phyloP scores from a whole-genome alignment of 2,888 invertebrate species.

The Nomada ferruginata region DNA sequence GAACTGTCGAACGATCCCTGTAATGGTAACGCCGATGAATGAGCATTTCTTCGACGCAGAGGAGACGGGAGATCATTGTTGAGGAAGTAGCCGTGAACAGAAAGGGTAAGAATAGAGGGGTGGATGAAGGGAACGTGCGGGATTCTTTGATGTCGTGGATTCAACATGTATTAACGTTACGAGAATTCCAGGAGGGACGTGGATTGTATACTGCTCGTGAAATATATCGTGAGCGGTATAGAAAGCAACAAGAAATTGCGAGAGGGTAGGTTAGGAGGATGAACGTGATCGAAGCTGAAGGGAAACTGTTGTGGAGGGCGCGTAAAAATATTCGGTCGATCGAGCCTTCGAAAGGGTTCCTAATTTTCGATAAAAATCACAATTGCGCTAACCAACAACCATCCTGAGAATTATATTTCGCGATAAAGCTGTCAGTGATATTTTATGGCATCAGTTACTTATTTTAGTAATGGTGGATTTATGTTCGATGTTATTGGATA shows the following conservation, averaged over 20 bases:
- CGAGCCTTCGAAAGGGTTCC: conserved; percentile 55
- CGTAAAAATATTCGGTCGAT: conserved; percentile 57
- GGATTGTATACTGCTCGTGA: conserved; percentile 65
- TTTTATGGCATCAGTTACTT: not conserved
- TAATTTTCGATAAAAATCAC: conserved; percentile 60
- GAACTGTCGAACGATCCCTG: conserved; percentile 10
- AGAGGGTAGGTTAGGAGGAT: conserved; percentile 10
- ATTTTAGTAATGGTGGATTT: not conserved
- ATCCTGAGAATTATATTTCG: conserved; percentile 40
- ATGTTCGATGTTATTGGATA: not conserved
- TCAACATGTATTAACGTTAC: conserved; percentile 71
- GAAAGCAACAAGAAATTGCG: conserved; percentile 23
- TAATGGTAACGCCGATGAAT: conserved; percentile 28
- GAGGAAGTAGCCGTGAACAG: conserved; percentile 34
- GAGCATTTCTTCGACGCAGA: conserved; percentile 30
- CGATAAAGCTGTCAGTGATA: conserved; percentile 3
- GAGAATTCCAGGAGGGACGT: conserved; percentile 70
- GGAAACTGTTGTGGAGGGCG: conserved; percentile 5
- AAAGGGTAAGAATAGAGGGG: conserved; percentile 35
- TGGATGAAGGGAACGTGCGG: conserved; percentile 45
- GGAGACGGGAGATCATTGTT: conserved; percentile 13
- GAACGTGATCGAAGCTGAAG: conserved; percentile 2
- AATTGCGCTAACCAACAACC: conserved; percentile 37
- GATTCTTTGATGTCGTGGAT: conserved; percentile 75
- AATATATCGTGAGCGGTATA: conserved; percentile 58